Percentiles rank a stretch among this genome's conserved stretches.
phyloP scores from a whole-genome alignment of 1,140 invertebrate species.

The Orchestia grillus region DNA sequence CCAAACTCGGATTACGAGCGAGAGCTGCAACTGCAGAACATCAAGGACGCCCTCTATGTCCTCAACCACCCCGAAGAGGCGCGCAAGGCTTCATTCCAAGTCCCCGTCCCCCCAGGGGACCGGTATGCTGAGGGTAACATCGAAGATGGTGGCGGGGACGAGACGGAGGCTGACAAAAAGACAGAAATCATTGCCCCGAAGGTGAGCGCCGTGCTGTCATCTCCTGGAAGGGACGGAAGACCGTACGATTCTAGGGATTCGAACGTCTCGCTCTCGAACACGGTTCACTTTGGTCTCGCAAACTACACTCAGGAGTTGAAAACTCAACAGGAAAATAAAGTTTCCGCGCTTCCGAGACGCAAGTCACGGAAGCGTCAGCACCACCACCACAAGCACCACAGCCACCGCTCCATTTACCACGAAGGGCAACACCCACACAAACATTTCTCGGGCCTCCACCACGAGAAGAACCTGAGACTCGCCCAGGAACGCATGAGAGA shows the following conservation, averaged over 20 bases:
- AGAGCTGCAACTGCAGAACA: constrained; percentile 21
- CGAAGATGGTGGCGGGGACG: background rate
- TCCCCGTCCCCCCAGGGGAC: no score
- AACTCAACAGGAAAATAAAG: background rate
- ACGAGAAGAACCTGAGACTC: background rate
- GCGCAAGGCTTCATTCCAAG: background rate
- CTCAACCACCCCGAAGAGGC: constrained; percentile 26
- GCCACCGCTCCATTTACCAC: background rate
- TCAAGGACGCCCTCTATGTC: constrained; percentile 19
- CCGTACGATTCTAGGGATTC: background rate
- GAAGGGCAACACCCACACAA: background rate
- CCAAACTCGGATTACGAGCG: constrained; percentile 30
- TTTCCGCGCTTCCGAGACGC: background rate
- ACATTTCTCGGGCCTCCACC: background rate
- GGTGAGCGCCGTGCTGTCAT: background rate
- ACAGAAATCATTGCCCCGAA: background rate
- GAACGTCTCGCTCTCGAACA: background rate
- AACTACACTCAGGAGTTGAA: background rate
- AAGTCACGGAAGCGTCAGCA: background rate
- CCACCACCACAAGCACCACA: background rate
- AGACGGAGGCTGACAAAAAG: background rate
- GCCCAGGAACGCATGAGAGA: background rate
- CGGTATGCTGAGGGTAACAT: background rate
- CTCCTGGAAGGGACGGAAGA: background rate
- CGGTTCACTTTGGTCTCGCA: background rate